phyloP scores from a whole-genome alignment of 2,888 invertebrate species.

The Epirrita christyi region DNA sequence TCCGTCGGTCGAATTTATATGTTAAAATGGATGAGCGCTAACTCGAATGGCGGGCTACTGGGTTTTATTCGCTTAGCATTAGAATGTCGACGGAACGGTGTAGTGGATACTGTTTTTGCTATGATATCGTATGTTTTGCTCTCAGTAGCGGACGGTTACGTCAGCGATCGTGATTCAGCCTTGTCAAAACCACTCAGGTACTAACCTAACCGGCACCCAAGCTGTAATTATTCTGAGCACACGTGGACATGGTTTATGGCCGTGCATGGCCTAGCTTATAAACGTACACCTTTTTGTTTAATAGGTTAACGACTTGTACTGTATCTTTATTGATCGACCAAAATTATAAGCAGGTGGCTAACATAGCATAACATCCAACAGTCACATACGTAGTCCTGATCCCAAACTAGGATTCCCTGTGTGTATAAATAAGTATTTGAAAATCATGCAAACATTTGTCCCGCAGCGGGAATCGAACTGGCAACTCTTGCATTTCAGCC shows the following conservation, averaged over 20 bases:
- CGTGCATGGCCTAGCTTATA: slow-evolving; percentile 68
- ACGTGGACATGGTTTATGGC: slow-evolving; percentile 76
- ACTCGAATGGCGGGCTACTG: slow-evolving; percentile 70
- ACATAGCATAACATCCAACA: too few species aligned
- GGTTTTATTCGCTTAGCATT: slow-evolving; percentile 62
- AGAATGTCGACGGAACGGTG: slow-evolving; percentile 25
- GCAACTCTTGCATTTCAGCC: too few species aligned
- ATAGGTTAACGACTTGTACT: slow-evolving; percentile 73
- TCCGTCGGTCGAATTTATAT: slow-evolving; percentile 78
- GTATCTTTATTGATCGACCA: slow-evolving; percentile 66
- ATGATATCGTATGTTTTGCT: slow-evolving; percentile 47
- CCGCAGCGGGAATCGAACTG: too few species aligned
- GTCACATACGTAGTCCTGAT: too few species aligned
- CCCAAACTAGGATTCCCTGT: too few species aligned
- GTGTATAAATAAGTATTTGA: too few species aligned
- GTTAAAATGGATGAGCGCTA: slow-evolving; percentile 69
- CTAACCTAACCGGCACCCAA: slow-evolving; percentile 50
- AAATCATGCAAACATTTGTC: too few species aligned
- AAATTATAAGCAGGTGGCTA: slow-evolving; percentile 49
- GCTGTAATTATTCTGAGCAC: slow-evolving; percentile 78
- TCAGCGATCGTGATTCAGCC: slow-evolving; percentile 71
- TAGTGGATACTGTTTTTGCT: slow-evolving; percentile 48
- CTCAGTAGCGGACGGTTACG: slow-evolving; percentile 57
- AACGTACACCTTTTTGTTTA: slow-evolving; percentile 71
- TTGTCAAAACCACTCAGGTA: slow-evolving; percentile 60